Evolutionary conservation across 2,797 vertebrate species (phyloP).

Genomic region (Pseudochirops corinnae): DNA sequence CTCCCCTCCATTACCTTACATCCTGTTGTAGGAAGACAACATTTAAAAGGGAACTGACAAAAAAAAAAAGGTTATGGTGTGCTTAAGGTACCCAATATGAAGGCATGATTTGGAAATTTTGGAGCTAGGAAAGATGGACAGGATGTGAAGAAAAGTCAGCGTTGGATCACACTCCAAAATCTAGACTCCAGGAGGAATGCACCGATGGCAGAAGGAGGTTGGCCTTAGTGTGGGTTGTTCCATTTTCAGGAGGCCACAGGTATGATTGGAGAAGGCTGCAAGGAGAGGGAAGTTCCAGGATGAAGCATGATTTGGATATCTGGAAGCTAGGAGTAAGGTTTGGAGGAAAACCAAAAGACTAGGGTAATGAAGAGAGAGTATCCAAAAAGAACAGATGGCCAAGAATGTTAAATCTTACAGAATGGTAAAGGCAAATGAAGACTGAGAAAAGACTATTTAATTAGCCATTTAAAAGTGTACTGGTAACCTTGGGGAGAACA

Average conservation of each 20-base stretch:
- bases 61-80: neutral
- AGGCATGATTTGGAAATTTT: neutral
- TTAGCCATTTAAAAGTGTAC: neutral
- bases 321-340: neutral
- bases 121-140: neutral
- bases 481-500: neutral
- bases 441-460: neutral
- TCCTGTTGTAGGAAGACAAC: neutral
- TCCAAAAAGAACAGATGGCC: neutral
- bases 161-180: neutral
- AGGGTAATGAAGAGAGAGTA: neutral
- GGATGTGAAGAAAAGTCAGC: neutral
- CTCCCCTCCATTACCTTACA: neutral
- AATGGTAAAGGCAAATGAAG: neutral
- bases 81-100: neutral
- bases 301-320: neutral
- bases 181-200: neutral
- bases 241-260: neutral
- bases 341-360: neutral
- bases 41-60: neutral
- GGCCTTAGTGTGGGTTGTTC: neutral
- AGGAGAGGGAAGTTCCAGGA: neutral
- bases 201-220: neutral
- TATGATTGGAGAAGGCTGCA: neutral
- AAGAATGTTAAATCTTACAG: neutral